These are phyloP conservation scores for Parus major DNA, from an alignment of 2,113 vertebrate species.

Conservation along the genomic window DNA sequence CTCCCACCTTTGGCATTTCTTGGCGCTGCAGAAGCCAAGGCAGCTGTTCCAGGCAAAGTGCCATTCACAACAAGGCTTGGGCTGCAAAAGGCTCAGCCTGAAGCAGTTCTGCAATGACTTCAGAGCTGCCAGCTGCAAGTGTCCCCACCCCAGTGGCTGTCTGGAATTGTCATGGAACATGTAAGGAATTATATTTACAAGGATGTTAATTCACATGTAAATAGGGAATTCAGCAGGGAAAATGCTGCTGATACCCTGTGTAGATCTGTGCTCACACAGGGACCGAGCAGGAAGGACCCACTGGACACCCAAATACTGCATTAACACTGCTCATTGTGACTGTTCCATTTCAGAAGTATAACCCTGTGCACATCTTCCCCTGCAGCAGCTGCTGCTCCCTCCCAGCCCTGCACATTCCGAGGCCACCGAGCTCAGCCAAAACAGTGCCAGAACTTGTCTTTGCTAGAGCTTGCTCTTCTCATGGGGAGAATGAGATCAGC, in stretches of 20 bases:
- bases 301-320: background rate
- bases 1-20: background rate
- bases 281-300: background rate
- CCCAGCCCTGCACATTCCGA: background rate
- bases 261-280: background rate
- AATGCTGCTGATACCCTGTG: background rate
- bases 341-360: background rate
- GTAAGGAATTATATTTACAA: background rate
- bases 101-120: background rate
- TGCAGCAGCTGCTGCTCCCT: background rate
- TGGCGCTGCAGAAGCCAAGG: background rate
- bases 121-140: background rate
- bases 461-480: background rate
- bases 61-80: background rate
- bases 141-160: background rate
- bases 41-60: background rate
- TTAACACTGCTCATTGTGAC: background rate
- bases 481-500: background rate
- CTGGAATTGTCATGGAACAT: background rate
- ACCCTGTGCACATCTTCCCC: background rate
- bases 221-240: background rate
- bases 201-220: background rate
- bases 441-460: background rate
- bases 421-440: background rate
- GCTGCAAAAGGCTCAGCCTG: background rate